These are phyloP conservation scores for Drosophila nebulosa DNA, from an alignment of 1,140 invertebrate genomes.

Conservation along the genomic window DNA sequence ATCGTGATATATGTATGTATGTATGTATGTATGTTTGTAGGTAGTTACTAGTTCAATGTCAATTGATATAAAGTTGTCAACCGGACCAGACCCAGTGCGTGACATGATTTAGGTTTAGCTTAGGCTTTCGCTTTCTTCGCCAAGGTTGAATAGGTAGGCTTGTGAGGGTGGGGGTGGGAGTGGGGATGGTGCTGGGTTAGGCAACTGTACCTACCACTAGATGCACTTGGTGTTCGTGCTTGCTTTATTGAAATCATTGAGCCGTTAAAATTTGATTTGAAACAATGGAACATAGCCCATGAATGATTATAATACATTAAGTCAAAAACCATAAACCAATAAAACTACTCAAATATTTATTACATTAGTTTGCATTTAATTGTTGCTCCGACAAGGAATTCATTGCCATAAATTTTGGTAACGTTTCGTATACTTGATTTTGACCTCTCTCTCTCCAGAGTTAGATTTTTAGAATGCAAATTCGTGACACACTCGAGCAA, in stretches of 20 bases:
- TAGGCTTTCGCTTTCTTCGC: constrained; percentile 18
- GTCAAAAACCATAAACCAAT: not conserved
- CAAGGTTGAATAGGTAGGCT: too few species aligned
- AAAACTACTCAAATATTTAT: not conserved
- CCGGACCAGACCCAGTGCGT: constrained; percentile 8
- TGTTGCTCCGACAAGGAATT: constrained; percentile 18
- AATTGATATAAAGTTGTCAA: not conserved
- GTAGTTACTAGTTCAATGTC: constrained; percentile 28
- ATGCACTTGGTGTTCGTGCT: not conserved
- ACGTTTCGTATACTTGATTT: not conserved
- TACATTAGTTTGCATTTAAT: constrained; percentile 53
- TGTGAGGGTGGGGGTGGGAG: too few species aligned
- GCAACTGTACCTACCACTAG: too few species aligned
- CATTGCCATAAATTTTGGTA: constrained; percentile 10
- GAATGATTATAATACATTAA: constrained; percentile 8
- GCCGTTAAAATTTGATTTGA: constrained; percentile 31
- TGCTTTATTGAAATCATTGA: constrained; percentile 20
- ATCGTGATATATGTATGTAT: not conserved
- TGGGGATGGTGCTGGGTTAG: too few species aligned
- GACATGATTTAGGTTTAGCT: constrained; percentile 23
- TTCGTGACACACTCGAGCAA: not conserved
- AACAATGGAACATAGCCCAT: constrained; percentile 9
- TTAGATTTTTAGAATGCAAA: not conserved
- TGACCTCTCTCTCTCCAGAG: not conserved
- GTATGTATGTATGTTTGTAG: too few species aligned